phyloP scores from a whole-genome alignment of 2,797 vertebrate genomes.

The Scleropages formosus region DNA sequence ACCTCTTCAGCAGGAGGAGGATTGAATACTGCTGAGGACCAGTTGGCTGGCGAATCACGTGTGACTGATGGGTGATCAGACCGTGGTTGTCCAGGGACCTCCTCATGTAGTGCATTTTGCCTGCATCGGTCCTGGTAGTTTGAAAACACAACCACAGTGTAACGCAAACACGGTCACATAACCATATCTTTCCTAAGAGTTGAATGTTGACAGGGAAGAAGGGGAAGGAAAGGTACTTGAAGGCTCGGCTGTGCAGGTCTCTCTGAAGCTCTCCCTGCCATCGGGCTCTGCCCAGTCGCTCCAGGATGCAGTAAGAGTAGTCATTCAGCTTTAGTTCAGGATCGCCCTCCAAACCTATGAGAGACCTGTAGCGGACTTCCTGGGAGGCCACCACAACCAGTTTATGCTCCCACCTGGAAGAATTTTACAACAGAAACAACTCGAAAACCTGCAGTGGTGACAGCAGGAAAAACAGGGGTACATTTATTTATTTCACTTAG shows the following conservation, averaged over 20 bases:
- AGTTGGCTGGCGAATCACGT: conserved; percentile 70
- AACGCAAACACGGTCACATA: neutral
- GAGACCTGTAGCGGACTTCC: conserved; percentile 70
- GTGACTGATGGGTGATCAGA: conserved; percentile 86
- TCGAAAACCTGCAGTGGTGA: neutral
- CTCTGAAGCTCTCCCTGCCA: conserved; percentile 96
- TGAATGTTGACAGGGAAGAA: conserved; percentile 14
- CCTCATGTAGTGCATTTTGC: conserved; percentile 91
- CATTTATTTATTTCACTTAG: too few relatives aligned
- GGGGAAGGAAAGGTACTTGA: conserved; percentile 71
- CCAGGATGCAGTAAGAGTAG: conserved; percentile 90
- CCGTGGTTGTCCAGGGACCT: conserved; percentile 78
- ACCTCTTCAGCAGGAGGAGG: conserved; percentile 87
- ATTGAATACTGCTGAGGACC: conserved; percentile 88
- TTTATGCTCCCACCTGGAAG: conserved; percentile 79
- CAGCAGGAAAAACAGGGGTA: too few relatives aligned
- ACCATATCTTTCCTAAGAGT: too few relatives aligned
- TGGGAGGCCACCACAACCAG: conserved; percentile 89
- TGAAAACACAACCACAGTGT: too few relatives aligned
- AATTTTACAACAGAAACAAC: neutral
- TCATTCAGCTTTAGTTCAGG: conserved; percentile 83
- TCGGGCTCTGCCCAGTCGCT: conserved; percentile 84
- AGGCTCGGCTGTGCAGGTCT: conserved; percentile 79
- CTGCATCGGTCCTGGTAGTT: conserved; percentile 80
- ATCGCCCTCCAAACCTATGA: conserved; percentile 83